Conservation (phyloP, 1,140 invertebrate genomes). For the Himalopsyche phryganea region DNA sequence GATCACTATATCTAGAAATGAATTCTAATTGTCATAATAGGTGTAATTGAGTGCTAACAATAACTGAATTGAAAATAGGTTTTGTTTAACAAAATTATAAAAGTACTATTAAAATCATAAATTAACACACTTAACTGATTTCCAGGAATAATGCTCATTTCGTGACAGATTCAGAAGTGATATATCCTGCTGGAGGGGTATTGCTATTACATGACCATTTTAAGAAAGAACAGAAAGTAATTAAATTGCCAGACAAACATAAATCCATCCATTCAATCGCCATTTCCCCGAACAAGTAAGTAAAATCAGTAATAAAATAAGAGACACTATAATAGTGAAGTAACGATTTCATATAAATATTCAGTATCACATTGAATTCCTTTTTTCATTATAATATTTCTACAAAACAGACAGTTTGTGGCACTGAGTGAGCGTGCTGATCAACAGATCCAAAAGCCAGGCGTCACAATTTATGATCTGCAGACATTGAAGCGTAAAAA, state of each 20-base stretch:
- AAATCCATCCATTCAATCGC: slow-evolving; percentile 54
- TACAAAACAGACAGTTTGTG: slow-evolving; percentile 57
- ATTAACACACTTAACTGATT: neutral
- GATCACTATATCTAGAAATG: too few species aligned
- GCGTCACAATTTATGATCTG: slow-evolving; percentile 65
- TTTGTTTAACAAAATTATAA: slow-evolving; percentile 1
- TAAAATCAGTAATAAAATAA: too few species aligned
- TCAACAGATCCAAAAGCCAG: slow-evolving; percentile 47
- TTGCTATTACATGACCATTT: slow-evolving; percentile 62
- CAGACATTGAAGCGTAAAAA: slow-evolving; percentile 59
- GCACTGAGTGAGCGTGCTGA: slow-evolving; percentile 49
- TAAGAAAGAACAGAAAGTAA: slow-evolving; percentile 56
- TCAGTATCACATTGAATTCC: too few species aligned
- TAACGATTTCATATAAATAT: too few species aligned
- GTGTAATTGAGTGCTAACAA: neutral
- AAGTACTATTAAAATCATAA: neutral
- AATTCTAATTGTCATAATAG: neutral
- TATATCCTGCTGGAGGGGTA: slow-evolving; percentile 66
- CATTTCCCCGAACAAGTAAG: slow-evolving; percentile 66
- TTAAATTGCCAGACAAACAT: slow-evolving; percentile 54
- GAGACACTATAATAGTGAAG: too few species aligned
- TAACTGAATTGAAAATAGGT: neutral
- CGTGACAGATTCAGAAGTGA: slow-evolving; percentile 61
- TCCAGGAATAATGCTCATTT: slow-evolving; percentile 61
- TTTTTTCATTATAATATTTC: too few species aligned